Evolutionary conservation across 2,888 invertebrate genomes (phyloP).

Genomic region (Limenitis camilla): DNA sequence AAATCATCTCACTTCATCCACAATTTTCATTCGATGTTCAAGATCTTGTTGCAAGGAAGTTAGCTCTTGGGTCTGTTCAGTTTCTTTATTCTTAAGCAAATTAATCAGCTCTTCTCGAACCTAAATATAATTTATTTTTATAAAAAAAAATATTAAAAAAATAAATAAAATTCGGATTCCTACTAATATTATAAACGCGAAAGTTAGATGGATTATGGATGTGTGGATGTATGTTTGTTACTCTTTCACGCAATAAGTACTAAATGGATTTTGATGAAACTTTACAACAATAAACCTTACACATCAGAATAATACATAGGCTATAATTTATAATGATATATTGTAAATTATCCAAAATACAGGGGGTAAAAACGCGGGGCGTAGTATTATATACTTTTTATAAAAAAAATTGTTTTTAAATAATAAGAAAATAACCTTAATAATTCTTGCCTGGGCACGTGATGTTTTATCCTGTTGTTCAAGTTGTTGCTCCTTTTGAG

Average conservation of each 20-base stretch:
- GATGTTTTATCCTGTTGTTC: slow-evolving; percentile 76
- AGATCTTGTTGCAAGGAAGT: slow-evolving; percentile 57
- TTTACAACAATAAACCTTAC: too few species aligned
- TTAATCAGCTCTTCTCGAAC: slow-evolving; percentile 76
- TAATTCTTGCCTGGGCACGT: slow-evolving; percentile 76
- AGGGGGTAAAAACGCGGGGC: too few species aligned
- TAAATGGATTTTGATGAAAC: too few species aligned
- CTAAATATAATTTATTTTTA: slow-evolving; percentile 35
- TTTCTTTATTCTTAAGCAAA: slow-evolving; percentile 74
- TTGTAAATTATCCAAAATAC: too few species aligned
- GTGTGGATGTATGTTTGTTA: too few species aligned
- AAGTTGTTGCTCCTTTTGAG: slow-evolving; percentile 73
- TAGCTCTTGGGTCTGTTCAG: slow-evolving; percentile 67
- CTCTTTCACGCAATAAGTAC: too few species aligned
- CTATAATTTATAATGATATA: too few species aligned
- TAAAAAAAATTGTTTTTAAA: slow-evolving; percentile 16
- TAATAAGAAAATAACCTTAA: slow-evolving; percentile 61
- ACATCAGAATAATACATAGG: too few species aligned
- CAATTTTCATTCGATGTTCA: slow-evolving; percentile 64
- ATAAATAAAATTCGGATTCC: not conserved
- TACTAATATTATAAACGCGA: not conserved
- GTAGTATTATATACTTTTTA: too few species aligned
- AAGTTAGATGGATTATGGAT: too few species aligned
- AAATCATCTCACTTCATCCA: slow-evolving; percentile 58
- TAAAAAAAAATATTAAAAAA: not conserved